Base-by-base conservation (phyloP, 2,113 vertebrate genomes). In the Pedionomus torquatus region DNA sequence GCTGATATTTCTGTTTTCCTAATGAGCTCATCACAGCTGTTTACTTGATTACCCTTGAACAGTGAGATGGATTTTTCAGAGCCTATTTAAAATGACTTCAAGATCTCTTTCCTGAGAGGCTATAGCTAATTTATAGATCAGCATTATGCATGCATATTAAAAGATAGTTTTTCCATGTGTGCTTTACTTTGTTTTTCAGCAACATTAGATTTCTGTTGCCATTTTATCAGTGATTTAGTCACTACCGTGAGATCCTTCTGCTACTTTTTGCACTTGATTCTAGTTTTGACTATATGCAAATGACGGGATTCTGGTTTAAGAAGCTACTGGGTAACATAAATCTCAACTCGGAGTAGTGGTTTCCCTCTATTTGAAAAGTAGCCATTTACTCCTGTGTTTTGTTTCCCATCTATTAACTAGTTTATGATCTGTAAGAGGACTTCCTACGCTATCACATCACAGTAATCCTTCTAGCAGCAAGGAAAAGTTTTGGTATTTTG, bases 11-110 rank as follows among this genome's bases (percentile, higher is more conserved):
- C 51, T 89, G 43, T 87, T 95, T 94, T 81, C 35, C 86, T 84
- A 91, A 92, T 64, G 23, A 94, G 87, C 72, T 87, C 63, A 58
- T 92, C 68, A 92, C 72, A 89, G 93, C 55, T 95, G 46, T 87
- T 94, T 77, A 83, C 76, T 95, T 92, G 55, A 95, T 92, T 87
- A 95, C 83, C 68, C 93, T 90, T 90, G 66, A 92, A 88, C n/a
- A 70, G 20, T 46, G 79, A 87, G 58, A 95, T 43, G 76, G 11
- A 43, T 9, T 95, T 95, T 92, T 81, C 72, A 81, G 60, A 95
- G 39, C 63, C 41, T 78, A 11, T 77, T 92, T 84, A 66, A 94
- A 92, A 84, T 60, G 5, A 77, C 72, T 89, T 20, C 19, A 89
- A 70, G 46, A 72, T 78, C 43, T 75, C 48, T 71, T 90, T 89